Percentiles rank a stretch among this genome's conserved stretches.
Conservation (phyloP, 2,113 vertebrate genomes). For the Cavia aperea region DNA sequence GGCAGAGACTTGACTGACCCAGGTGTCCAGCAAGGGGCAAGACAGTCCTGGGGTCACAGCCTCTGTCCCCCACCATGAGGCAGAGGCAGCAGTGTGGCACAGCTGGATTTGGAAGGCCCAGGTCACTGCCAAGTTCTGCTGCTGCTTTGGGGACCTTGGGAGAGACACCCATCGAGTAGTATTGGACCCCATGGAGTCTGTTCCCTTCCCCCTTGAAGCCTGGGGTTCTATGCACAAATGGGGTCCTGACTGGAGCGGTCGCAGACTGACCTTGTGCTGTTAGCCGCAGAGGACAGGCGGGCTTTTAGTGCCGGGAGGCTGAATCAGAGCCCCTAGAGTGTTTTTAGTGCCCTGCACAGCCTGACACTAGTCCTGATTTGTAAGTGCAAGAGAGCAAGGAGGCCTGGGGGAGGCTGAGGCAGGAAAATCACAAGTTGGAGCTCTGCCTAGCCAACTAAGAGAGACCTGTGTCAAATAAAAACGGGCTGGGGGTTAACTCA, state of each 20-base stretch:
- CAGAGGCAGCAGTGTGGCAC: not conserved
- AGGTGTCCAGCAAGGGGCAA: not conserved
- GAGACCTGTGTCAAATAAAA: not conserved
- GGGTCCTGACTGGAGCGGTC: not conserved
- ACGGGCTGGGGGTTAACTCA: not conserved
- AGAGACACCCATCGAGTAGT: not conserved
- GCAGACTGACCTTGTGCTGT: not conserved
- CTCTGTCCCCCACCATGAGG: not conserved
- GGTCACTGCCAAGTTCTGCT: not conserved
- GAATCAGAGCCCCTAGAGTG: not conserved
- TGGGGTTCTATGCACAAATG: not conserved
- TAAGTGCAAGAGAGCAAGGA: not conserved
- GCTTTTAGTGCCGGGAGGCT: not conserved
- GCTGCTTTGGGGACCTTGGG: not conserved
- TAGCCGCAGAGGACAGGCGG: not conserved
- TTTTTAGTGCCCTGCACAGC: not conserved
- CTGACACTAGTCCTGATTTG: not conserved
- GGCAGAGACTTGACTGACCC: not conserved
- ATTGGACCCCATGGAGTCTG: not conserved
- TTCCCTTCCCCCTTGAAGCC: not conserved
- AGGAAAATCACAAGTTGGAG: not conserved
- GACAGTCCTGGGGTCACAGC: not conserved
- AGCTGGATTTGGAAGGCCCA: not conserved
- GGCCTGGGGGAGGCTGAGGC: not conserved
- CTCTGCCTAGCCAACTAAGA: not conserved